Percentiles rank a stretch among this genome's conserved stretches.
These are phyloP conservation scores for Peucedramus taeniatus DNA, from an alignment of 2,113 vertebrate genomes.

Conservation along the genomic window DNA sequence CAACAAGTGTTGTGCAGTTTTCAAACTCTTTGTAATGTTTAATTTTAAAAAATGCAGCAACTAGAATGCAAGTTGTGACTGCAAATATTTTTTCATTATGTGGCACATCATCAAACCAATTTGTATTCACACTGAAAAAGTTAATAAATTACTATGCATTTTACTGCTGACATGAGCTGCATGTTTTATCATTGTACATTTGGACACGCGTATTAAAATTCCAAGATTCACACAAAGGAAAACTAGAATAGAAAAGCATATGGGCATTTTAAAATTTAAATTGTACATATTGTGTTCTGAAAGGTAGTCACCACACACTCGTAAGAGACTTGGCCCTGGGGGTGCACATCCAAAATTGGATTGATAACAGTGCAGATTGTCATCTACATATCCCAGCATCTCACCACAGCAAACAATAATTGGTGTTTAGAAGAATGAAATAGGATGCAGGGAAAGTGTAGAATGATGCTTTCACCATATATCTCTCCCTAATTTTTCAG, in stretches of 20 bases:
- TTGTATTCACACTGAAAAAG: slow-evolving; percentile 47
- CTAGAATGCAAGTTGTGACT: background rate
- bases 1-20: background rate
- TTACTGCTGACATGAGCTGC: slow-evolving; percentile 41
- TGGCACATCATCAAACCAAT: slow-evolving; percentile 1
- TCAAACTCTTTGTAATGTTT: background rate
- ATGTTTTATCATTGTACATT: background rate
- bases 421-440: background rate
- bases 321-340: background rate
- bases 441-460: background rate
- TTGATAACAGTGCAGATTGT: background rate
- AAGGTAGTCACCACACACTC: background rate
- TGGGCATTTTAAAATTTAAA: background rate
- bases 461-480: background rate
- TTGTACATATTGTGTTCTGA: background rate
- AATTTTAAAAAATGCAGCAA: background rate
- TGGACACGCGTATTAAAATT: background rate
- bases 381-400: background rate
- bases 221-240: background rate
- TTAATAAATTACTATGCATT: slow-evolving; percentile 60
- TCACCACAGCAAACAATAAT: background rate
- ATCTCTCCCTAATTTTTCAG: background rate
- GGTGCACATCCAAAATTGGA: background rate
- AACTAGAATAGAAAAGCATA: background rate
- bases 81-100: slow-evolving; percentile 23